Base-by-base conservation (phyloP, 2,797 vertebrate genomes). In the Brachymystax lenok region DNA sequence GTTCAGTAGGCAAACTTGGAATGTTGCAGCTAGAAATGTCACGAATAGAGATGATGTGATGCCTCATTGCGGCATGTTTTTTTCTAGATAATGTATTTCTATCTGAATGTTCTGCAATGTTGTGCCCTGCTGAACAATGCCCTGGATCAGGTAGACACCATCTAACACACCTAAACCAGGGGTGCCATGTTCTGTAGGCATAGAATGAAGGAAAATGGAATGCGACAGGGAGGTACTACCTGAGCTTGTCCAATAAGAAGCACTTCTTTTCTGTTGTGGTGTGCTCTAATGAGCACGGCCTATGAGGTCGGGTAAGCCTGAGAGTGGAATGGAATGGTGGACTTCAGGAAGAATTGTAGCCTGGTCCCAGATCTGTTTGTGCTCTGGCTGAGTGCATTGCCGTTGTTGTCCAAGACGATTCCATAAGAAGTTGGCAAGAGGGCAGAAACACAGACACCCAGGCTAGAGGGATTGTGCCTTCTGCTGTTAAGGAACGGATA, bases 401-500 rank as follows among this genome's bases (percentile, higher is more conserved):
- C 4, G 21, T 24, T 1, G n/a, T 63, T 63, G 8, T 24, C 59
- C 5, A 63, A 63, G 59, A 63, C 21, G 12, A 63, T 63, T 24
- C 21, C 59, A 85, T 82, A 33, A 85, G 78, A 80, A 82, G 80
- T 82, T 79, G 83, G 70, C 52, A 80, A 75, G 76, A 87, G 84
- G 80, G 83, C 85, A 86, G 76, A 73, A 74, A 88, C 74, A 82
- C 76, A 81, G 21, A 21, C 19, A 63, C 12, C 21, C 8, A 13
- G 21, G 59, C 21, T 13, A 12, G 59, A 63, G 59, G n/a, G 59
- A 6, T 27, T 24, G 88, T 89, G 91, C 89, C 89, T 90, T 86
- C 24, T 21, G 30, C 66, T 5, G 16, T 63, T 68, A 16, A 17
- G 16, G 14, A 30, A 30, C 2, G 27, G 66, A 68, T 30, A 33